Evolutionary conservation across 2,113 vertebrate species (phyloP).

Genomic region (Alosa alosa): DNA sequence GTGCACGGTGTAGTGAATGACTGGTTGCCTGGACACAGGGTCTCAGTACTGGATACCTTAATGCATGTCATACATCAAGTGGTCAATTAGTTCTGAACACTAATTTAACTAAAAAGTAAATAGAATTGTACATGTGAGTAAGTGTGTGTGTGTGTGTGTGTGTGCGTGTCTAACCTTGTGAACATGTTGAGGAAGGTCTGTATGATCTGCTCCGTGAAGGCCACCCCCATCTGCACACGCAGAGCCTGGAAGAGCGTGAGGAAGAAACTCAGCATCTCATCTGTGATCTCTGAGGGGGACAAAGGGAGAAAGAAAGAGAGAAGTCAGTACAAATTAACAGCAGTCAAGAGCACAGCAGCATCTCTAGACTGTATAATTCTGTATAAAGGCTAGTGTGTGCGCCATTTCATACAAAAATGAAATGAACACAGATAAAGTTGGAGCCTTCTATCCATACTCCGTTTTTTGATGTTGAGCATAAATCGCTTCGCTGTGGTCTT

Average conservation of each 20-base stretch:
- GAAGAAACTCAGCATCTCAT: conserved; percentile 98
- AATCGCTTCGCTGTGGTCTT: no score
- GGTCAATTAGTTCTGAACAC: background rate
- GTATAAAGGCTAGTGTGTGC: no score
- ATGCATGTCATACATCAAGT: background rate
- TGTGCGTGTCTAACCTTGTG: conserved; percentile 79
- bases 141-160: background rate
- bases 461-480: no score
- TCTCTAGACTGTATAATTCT: no score
- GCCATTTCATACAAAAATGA: no score
- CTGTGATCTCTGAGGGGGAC: conserved; percentile 83
- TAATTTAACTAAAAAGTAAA: background rate
- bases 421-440: no score
- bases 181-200: conserved; percentile 99
- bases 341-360: no score
- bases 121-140: background rate
- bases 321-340: background rate
- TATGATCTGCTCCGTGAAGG: conserved; percentile 96
- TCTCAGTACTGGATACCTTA: background rate
- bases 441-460: no score
- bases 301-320: conserved; percentile 4
- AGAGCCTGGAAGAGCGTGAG: conserved; percentile 93
- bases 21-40: no score
- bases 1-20: no score
- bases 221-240: conserved; percentile 95